Evolutionary conservation across 1,140 invertebrate species (phyloP), one percentile per base, ranked within the genome.

Genomic region (Drosophila jambulina): DNA sequence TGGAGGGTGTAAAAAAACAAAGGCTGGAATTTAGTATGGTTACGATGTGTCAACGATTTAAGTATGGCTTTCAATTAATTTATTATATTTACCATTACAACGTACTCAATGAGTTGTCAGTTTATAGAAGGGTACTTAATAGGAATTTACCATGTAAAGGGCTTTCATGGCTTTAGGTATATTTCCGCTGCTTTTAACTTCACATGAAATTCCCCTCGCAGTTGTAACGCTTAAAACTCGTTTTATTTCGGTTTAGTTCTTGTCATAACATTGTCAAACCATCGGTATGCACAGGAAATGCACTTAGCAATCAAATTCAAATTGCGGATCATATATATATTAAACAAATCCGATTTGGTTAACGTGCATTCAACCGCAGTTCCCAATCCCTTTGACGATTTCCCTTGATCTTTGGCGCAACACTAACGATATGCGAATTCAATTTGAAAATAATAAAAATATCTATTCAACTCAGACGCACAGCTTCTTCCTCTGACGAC

Each of bases 381-480:
- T 48, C 19, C 23, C 69, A 32, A 40, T 32, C 17, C 51, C 51
- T 12, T 45, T n/a, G 27, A 48, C 40, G 17, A 59, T 49, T 32
- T 54, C 75, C 25, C 38, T 45, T 53, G 48, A 53, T 43, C 34
- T 76, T 64, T 65, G 54, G 34, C 63, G 38, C 36, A 56, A 56
- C 65, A 57, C 69, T 80, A 83, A 84, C 84, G 80, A 70, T 79
- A 87, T 80, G 68, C 78, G 85, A 88, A 87, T 88, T 88, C 84
- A 87, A 87, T 87, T 84, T 88, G 68, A 78, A 90, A 84, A 80
- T 88, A 88, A 87, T 87, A 90, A 87, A 84, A 84, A 85, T 87
- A 70, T 86, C 64, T 75, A 79, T 85, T 81, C 67, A 80, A 68
- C 21, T 74, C 68, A 60, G 67, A 58, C 45, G 45, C 67, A 57